Base-by-base conservation (phyloP, 2,888 invertebrate genomes). In the Agrilus cyanescens region DNA sequence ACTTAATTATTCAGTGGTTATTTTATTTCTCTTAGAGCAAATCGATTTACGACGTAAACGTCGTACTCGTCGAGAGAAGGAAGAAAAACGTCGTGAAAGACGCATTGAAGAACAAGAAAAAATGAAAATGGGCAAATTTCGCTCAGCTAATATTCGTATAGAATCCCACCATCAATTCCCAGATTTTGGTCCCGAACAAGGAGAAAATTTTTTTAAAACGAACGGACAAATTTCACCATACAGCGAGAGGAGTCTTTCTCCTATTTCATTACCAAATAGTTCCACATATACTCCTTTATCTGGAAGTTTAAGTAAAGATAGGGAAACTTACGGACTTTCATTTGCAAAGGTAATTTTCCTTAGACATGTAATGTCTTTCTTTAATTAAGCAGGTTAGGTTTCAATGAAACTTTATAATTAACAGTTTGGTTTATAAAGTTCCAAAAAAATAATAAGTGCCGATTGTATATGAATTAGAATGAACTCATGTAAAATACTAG, bases 81-180 rank as follows among this genome's bases (percentile, higher is more conserved):
- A 88, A 12, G 94, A 94, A 59, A 76, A 76, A 16, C 79, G 80
- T 29, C 76, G 86, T 3, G 89, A 90, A 59, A 81, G 80, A 48
- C 77, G 80, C n/a, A 82, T 82, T 47, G 78, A 74, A 41, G 78
- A 76, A 49, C 77, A 82, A 51, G 82, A 85, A 66, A 74, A 86
- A 65, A 71, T 78, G 57, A 68, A 73, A 61, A 73, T 86, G 78
- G 80, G 87, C 55, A 68, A 78, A 69, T 67, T 78, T 62, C 62
- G 78, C 41, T 59, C 74, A 53, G 60, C 74, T 32, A 68, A 75
- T 20, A 71, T 80, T 30, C 78, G 81, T 53, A 72, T 87, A 43
- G 78, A 82, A 56, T 78, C 65, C n/a, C 69, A 61, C 56, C 70
- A 62, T 62, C 79, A 76, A 65, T 82, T 72, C 63, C 75, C 69